Conservation (phyloP, 1,140 invertebrate genomes). For the Lerema accius region DNA sequence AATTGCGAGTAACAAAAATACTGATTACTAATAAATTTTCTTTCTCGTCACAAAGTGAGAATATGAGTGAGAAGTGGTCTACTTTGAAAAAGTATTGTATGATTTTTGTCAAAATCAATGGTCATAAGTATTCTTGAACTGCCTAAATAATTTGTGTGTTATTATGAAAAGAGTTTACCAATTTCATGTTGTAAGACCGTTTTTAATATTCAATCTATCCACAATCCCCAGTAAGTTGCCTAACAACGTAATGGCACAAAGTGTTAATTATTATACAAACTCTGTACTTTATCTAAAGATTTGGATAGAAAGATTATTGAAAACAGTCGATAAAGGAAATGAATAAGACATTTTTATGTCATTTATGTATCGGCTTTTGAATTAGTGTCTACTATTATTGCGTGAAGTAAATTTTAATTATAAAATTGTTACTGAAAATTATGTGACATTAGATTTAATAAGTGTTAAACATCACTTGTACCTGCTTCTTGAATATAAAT, state of each 20-base stretch:
- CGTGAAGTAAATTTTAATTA: conserved; percentile 26
- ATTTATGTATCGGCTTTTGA: conserved; percentile 12
- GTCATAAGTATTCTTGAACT: not conserved
- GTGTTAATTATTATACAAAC: no score
- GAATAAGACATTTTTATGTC: not conserved
- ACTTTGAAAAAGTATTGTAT: not conserved
- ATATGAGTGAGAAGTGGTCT: not conserved
- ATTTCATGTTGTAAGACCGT: not conserved
- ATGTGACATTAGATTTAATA: conserved; percentile 61
- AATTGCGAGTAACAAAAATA: not conserved
- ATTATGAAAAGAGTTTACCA: not conserved
- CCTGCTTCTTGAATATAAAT: conserved; percentile 78
- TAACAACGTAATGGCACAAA: no score
- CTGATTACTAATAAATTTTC: not conserved
- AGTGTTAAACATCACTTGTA: conserved; percentile 80
- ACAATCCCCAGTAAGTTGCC: no score
- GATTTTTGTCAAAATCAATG: not conserved
- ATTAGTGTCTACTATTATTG: conserved; percentile 27
- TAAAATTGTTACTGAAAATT: conserved; percentile 48
- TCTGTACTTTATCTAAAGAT: no score
- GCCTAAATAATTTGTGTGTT: not conserved
- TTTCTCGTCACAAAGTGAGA: conserved; percentile 29
- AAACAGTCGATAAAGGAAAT: no score
- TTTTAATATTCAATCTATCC: no score
- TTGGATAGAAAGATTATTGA: no score